phyloP scores from a whole-genome alignment of 1,140 invertebrate species.

The Aphis gossypii region DNA sequence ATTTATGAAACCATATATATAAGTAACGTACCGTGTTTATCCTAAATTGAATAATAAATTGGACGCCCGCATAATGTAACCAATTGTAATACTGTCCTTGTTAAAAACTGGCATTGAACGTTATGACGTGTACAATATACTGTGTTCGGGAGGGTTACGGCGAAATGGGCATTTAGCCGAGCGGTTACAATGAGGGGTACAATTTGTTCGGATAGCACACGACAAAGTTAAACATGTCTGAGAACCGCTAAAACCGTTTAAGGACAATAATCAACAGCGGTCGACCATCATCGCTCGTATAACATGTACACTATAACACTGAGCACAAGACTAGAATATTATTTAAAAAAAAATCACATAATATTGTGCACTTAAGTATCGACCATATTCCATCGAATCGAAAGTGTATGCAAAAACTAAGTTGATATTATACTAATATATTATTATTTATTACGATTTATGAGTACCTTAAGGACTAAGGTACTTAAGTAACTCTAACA shows the following conservation, averaged over 20 bases:
- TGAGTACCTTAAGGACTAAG: too few species aligned
- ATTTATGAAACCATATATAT: slow-evolving; percentile 40
- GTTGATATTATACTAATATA: neutral
- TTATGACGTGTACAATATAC: neutral
- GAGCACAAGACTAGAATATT: neutral
- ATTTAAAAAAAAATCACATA: neutral
- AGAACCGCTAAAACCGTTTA: slow-evolving; percentile 38
- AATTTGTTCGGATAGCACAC: slow-evolving; percentile 13
- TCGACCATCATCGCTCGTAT: neutral
- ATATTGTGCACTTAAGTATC: neutral
- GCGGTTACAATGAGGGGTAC: neutral
- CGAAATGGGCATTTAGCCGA: slow-evolving; percentile 40
- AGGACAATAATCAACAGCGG: neutral
- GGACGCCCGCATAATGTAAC: slow-evolving; percentile 57
- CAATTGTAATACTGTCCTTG: slow-evolving; percentile 55
- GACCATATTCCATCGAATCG: neutral
- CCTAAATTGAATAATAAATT: slow-evolving; percentile 57
- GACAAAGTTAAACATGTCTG: neutral
- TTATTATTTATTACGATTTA: too few species aligned
- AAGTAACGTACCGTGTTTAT: slow-evolving; percentile 26
- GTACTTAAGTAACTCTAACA: too few species aligned
- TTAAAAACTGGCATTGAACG: slow-evolving; percentile 44
- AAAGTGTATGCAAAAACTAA: neutral
- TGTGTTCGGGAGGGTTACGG: slow-evolving; percentile 30
- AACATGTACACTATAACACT: neutral